Evolutionary conservation across 1,140 invertebrate genomes (phyloP), one percentile per base, ranked within the genome.

Genomic region (Wasmannia auropunctata): DNA sequence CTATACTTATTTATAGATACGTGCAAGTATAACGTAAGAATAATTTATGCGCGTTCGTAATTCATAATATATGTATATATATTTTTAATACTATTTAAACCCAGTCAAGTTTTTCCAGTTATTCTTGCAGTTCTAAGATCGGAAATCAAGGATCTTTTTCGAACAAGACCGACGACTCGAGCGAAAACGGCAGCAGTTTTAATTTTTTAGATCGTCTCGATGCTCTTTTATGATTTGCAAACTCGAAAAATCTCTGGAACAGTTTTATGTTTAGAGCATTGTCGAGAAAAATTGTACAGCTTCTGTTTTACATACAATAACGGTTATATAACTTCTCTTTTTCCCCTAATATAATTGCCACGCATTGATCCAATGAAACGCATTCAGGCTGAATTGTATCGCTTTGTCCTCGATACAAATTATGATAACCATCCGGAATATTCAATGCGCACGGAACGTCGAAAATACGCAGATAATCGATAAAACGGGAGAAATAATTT

Each of bases 401-500:
- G 37, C 28, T n/a, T n/a, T n/a, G 3, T 54, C 10, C 43, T 28
- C 34, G n/a, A 22, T 16, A 31, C 43, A 19, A 80, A 16, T 67
- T 70, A 67, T 11, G 72, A 54, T 25, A 54, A 25, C 28, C 40
- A 65, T 79, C 16, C 46, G 22, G 46, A 70, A 70, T 70, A 69
- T 70, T 37, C 22, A 40, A 70, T n/a, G 63, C 6, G 16, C 43
- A 43, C 19, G 25, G 40, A 1, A 31, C 25, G 19, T 54, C 46
- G 34, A 72, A 81, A 58, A 60, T 56, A 43, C 11, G 11, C 14
- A 28, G 77, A 81, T 81, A 81, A 81, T 81, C 46, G 16, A 37
- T 34, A 77, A 77, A 49, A 77, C 11, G 58, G 19, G 40, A 22
- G 51, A 83, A 83, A 51, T 74, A 83, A 74, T 88, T 88, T 86